These are phyloP conservation scores for Galeopterus variegatus DNA, from an alignment of 2,113 vertebrate genomes.

Conservation along the genomic window DNA sequence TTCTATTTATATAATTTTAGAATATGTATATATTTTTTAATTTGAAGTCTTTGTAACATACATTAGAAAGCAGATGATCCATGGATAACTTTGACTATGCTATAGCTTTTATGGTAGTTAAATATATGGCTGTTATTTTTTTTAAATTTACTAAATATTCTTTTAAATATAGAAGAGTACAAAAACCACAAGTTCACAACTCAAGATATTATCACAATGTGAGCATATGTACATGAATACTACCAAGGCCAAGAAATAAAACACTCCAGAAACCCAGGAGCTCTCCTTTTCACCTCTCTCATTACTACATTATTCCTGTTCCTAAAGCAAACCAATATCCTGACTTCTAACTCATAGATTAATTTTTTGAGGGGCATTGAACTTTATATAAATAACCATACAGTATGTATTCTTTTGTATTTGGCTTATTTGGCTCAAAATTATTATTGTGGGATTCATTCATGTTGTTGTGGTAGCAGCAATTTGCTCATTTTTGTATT, in stretches of 20 bases:
- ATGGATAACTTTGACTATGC: neutral
- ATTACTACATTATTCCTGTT: neutral
- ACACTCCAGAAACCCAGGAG: neutral
- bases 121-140: neutral
- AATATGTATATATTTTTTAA: neutral
- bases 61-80: neutral
- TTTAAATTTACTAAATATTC: neutral
- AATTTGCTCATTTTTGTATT: neutral
- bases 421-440: neutral
- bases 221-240: neutral
- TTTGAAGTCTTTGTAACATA: neutral
- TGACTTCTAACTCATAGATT: neutral
- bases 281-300: neutral
- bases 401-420: neutral
- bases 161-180: neutral
- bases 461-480: neutral
- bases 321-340: neutral
- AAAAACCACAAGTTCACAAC: neutral
- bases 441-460: neutral
- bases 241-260: neutral
- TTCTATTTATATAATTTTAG: neutral
- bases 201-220: neutral
- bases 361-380: neutral
- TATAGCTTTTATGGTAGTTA: neutral
- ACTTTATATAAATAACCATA: neutral